phyloP scores from a whole-genome alignment of 2,113 vertebrate genomes.

The Paralichthys olivaceus region DNA sequence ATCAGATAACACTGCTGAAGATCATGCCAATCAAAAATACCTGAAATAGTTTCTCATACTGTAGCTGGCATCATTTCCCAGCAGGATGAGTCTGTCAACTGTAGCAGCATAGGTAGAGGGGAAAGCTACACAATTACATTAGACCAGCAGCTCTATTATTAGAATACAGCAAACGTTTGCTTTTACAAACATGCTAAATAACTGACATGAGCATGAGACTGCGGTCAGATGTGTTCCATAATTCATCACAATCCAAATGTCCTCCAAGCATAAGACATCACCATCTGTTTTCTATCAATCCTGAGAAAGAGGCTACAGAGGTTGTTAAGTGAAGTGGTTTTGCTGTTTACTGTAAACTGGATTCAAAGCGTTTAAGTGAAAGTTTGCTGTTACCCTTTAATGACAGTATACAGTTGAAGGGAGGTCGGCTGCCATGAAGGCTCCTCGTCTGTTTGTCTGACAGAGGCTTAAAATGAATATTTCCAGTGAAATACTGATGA shows the following conservation, averaged over 20 bases:
- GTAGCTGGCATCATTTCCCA: constrained; percentile 8
- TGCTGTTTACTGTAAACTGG: constrained; percentile 11
- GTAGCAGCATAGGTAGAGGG: not conserved
- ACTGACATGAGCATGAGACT: not conserved
- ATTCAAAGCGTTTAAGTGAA: constrained; percentile 29
- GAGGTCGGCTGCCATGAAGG: constrained; percentile 44
- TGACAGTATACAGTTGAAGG: constrained; percentile 30
- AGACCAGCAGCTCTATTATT: not conserved
- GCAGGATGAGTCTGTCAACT: not conserved
- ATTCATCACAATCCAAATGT: constrained; percentile 36
- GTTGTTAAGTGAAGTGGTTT: constrained; percentile 34
- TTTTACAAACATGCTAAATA: constrained; percentile 9
- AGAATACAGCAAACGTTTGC: not conserved
- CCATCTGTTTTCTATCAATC: constrained; percentile 68
- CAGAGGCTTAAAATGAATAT: not conserved
- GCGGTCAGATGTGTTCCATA: constrained; percentile 23
- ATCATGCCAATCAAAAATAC: constrained; percentile 59
- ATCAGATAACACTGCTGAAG: constrained; percentile 59
- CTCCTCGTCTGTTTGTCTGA: constrained; percentile 13
- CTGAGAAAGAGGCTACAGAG: constrained; percentile 44
- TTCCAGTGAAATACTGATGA: not conserved
- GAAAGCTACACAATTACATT: not conserved
- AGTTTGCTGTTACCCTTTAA: constrained; percentile 44
- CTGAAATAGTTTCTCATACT: constrained; percentile 45
- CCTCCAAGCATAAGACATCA: constrained; percentile 29